phyloP scores from a whole-genome alignment of 2,113 vertebrate genomes.

The Athene cunicularia region DNA sequence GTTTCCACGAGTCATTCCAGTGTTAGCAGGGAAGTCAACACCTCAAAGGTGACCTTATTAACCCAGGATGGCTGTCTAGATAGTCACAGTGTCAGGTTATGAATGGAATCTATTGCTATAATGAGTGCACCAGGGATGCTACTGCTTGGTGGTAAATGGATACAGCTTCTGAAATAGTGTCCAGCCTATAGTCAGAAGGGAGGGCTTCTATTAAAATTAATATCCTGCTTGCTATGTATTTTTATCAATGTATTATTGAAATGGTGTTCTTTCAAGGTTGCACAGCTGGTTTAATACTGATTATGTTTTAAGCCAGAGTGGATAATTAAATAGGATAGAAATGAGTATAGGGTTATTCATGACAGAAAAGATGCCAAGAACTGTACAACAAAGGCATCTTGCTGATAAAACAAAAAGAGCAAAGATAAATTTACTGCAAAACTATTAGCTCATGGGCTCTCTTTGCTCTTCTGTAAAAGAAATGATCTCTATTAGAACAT shows the following conservation, averaged over 20 bases:
- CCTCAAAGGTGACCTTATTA: conserved; percentile 37
- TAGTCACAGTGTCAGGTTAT: not conserved
- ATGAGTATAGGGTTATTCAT: conserved; percentile 49
- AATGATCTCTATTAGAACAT: not conserved
- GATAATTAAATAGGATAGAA: conserved; percentile 76
- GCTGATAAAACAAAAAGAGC: conserved; percentile 7
- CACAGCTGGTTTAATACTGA: conserved; percentile 73
- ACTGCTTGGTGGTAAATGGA: not conserved
- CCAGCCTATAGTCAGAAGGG: conserved; percentile 29
- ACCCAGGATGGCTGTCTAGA: not conserved
- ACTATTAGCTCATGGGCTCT: conserved; percentile 1
- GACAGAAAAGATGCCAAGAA: conserved; percentile 67
- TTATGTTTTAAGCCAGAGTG: conserved; percentile 73
- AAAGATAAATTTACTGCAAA: conserved; percentile 34
- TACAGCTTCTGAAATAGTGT: conserved; percentile 33
- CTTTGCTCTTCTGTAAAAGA: not conserved
- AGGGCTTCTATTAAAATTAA: conserved; percentile 72
- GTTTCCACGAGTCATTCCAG: not conserved
- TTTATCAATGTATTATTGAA: conserved; percentile 68
- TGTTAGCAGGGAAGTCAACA: not conserved
- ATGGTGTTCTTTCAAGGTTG: conserved; percentile 72
- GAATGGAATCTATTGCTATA: conserved; percentile 43
- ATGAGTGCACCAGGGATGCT: conserved; percentile 42
- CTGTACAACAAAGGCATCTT: conserved; percentile 41
- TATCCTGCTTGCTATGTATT: conserved; percentile 41